Evolutionary conservation across 2,797 vertebrate genomes (phyloP).

Genomic region (Scomberomorus guttatus): DNA sequence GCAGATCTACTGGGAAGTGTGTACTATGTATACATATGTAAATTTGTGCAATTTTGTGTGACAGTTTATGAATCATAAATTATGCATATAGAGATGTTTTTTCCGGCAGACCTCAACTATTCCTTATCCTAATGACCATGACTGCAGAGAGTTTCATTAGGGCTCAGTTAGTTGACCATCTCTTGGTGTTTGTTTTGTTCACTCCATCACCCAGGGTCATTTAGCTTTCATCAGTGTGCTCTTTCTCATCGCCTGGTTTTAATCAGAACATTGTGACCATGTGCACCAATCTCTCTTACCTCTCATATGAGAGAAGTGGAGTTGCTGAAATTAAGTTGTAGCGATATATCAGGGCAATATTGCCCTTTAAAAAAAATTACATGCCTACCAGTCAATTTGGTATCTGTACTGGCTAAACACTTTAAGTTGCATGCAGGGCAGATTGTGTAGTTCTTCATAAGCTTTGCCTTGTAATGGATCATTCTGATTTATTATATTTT

Average conservation of each 20-base stretch:
- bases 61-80: constrained; percentile 61
- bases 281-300: constrained; percentile 33
- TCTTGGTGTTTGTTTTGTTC: constrained; percentile 61
- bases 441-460: background rate
- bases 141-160: constrained; percentile 71
- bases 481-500: too few species aligned
- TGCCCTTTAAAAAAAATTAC: background rate
- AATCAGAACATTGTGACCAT: constrained; percentile 72
- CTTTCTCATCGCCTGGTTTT: constrained; percentile 62
- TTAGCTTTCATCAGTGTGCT: constrained; percentile 67
- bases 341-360: background rate
- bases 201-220: constrained; percentile 68
- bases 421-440: background rate
- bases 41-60: constrained; percentile 58
- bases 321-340: constrained; percentile 18
- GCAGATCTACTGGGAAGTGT: constrained; percentile 28
- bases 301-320: constrained; percentile 15
- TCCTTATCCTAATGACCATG: constrained; percentile 48
- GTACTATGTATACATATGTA: constrained; percentile 49
- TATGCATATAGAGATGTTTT: constrained; percentile 42
- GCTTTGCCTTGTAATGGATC: too few species aligned
- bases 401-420: background rate
- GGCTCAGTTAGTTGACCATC: constrained; percentile 63
- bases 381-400: constrained; percentile 2
- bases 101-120: constrained; percentile 36